Conservation (phyloP, 1,140 invertebrate species). For the Tribolium madens region DNA sequence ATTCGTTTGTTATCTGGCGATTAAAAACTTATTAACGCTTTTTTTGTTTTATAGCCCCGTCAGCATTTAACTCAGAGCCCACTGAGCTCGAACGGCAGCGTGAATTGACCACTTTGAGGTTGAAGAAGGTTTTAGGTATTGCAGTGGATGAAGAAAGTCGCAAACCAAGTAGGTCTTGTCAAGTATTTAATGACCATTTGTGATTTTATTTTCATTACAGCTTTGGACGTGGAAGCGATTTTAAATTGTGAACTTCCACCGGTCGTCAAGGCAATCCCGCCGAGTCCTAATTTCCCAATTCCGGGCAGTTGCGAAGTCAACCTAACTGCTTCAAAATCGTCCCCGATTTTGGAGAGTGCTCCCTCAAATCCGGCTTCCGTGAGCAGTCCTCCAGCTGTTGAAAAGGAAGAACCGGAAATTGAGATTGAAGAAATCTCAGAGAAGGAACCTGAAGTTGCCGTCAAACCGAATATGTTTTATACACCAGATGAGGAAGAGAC, state of each 20-base stretch:
- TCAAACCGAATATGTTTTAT: conserved; percentile 59
- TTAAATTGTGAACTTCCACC: conserved; percentile 59
- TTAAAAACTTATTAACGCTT: background rate
- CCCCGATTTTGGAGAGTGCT: background rate
- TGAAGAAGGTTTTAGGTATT: conserved; percentile 68
- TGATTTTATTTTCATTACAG: conserved; percentile 42
- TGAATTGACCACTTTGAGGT: conserved; percentile 80
- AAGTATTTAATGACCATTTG: background rate
- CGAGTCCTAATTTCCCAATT: conserved; percentile 56
- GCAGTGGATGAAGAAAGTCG: conserved; percentile 60
- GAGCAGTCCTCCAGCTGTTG: background rate
- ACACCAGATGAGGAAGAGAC: conserved; percentile 61
- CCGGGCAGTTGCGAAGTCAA: conserved; percentile 44
- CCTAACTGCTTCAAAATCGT: conserved; percentile 10
- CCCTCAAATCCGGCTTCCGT: conserved; percentile 1
- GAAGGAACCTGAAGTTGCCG: conserved; percentile 19
- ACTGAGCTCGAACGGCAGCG: conserved; percentile 79
- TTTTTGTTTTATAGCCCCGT: conserved; percentile 50
- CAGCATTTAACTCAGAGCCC: conserved; percentile 74
- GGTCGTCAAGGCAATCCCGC: conserved; percentile 50
- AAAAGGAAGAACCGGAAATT: conserved; percentile 9
- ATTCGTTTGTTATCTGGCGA: background rate
- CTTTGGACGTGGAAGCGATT: conserved; percentile 59
- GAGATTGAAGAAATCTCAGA: conserved; percentile 34
- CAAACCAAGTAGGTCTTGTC: conserved; percentile 57